A percentile compares a stretch with the other conserved stretches of the same genome.
phyloP scores from a whole-genome alignment of 2,113 vertebrate species.

The Glaucomys volans region DNA sequence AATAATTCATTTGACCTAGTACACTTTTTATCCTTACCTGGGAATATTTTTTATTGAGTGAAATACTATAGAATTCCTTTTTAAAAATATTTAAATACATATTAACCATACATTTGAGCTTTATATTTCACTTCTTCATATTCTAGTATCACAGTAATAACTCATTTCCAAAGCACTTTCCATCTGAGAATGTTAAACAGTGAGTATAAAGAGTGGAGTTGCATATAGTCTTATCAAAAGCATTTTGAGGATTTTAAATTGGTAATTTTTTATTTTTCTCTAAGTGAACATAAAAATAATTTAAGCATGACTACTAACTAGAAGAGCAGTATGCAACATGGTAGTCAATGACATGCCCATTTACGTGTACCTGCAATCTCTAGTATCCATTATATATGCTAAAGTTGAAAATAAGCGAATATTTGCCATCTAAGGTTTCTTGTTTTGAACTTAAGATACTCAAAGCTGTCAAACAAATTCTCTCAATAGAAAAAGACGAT shows the following conservation, averaged over 20 bases:
- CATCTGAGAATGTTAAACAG: not conserved
- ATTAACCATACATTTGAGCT: not conserved
- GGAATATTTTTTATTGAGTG: not conserved
- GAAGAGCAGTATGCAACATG: not conserved
- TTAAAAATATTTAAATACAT: not conserved
- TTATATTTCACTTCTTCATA: not conserved
- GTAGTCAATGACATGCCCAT: not conserved
- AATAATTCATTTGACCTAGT: constrained; percentile 7
- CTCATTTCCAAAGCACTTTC: not conserved
- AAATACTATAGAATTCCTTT: not conserved
- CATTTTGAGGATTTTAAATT: not conserved
- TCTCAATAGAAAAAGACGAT: not conserved
- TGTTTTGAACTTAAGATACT: not conserved
- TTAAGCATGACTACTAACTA: not conserved
- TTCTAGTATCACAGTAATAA: not conserved
- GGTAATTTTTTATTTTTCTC: constrained; percentile 1
- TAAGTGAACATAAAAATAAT: not conserved
- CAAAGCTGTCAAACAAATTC: not conserved
- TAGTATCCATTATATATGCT: too few species aligned
- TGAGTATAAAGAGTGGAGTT: not conserved
- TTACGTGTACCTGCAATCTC: not conserved
- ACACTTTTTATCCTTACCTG: not conserved
- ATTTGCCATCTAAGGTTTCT: not conserved
- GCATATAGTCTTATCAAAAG: not conserved
- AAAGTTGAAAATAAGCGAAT: not conserved